These are phyloP conservation scores for Chaetura pelagica DNA, from an alignment of 2,113 vertebrate species.

Conservation along the genomic window DNA sequence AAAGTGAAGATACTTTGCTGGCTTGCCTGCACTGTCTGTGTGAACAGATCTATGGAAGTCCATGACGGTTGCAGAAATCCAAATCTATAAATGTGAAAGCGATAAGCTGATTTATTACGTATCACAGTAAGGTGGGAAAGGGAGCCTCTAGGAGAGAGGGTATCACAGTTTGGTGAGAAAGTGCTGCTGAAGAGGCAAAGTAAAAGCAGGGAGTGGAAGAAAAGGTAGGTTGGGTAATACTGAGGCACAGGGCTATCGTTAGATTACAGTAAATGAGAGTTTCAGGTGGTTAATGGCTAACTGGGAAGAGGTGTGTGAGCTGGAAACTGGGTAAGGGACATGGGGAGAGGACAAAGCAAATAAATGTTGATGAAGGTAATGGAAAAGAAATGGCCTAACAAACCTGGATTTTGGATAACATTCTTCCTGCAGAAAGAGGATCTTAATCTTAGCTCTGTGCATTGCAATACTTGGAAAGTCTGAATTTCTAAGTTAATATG, in stretches of 20 bases:
- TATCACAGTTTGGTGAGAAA: not conserved
- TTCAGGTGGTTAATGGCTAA: not conserved
- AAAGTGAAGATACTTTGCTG: not conserved
- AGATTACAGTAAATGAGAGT: not conserved
- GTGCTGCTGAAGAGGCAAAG: not conserved
- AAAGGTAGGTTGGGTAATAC: not conserved
- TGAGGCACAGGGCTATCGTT: rapidly evolving
- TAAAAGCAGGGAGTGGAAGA: not conserved
- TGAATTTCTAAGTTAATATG: not conserved
- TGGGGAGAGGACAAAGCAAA: not conserved
- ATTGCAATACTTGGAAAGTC: not conserved
- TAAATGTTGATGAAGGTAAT: not conserved
- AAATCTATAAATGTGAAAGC: not conserved
- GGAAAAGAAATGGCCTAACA: not conserved
- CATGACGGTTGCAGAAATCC: not conserved
- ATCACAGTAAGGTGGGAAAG: too few relatives aligned
- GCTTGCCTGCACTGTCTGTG: not conserved
- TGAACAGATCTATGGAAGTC: not conserved
- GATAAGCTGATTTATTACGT: not conserved
- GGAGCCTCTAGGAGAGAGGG: not conserved
- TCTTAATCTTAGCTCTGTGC: not conserved
- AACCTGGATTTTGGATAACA: not conserved
- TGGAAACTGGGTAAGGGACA: not conserved
- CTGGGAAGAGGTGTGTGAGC: not conserved
- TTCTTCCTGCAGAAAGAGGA: not conserved